Conservation (phyloP, 2,888 invertebrate genomes). For the Cinara cedri region DNA sequence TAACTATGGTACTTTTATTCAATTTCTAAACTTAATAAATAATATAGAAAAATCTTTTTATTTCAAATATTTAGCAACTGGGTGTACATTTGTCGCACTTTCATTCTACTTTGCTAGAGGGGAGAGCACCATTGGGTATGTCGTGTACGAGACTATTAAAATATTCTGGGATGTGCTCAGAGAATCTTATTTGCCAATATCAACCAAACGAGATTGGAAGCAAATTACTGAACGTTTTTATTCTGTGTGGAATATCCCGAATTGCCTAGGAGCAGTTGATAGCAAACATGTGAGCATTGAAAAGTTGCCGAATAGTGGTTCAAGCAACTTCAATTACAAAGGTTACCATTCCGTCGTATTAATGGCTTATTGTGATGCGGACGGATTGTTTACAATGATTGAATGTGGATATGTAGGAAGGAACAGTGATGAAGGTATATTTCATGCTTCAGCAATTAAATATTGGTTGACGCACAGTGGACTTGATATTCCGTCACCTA, state of each 20-base stretch:
- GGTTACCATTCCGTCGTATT: background rate
- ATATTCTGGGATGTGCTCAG: background rate
- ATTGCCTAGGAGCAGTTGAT: background rate
- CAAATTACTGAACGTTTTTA: background rate
- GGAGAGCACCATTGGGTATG: background rate
- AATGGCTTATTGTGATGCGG: conserved; percentile 22
- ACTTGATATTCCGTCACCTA: conserved; percentile 57
- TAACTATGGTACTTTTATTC: too few species aligned
- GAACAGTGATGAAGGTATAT: conserved; percentile 58
- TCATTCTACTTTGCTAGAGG: conserved; percentile 13
- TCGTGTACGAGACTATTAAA: background rate
- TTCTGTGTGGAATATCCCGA: background rate
- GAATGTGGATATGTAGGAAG: conserved; percentile 59
- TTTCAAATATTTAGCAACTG: conserved; percentile 45
- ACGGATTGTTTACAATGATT: conserved; percentile 28
- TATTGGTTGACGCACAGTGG: conserved; percentile 56
- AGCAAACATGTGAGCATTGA: background rate
- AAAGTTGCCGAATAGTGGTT: background rate
- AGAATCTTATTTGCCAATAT: background rate
- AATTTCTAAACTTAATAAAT: background rate
- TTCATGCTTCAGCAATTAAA: conserved; percentile 56
- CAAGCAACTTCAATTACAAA: background rate
- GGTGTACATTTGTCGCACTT: background rate
- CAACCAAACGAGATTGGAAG: background rate
- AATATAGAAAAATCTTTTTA: conserved; percentile 19